phyloP scores from a whole-genome alignment of 92 coral and sea anemone species.

The Pocillopora grandis region DNA sequence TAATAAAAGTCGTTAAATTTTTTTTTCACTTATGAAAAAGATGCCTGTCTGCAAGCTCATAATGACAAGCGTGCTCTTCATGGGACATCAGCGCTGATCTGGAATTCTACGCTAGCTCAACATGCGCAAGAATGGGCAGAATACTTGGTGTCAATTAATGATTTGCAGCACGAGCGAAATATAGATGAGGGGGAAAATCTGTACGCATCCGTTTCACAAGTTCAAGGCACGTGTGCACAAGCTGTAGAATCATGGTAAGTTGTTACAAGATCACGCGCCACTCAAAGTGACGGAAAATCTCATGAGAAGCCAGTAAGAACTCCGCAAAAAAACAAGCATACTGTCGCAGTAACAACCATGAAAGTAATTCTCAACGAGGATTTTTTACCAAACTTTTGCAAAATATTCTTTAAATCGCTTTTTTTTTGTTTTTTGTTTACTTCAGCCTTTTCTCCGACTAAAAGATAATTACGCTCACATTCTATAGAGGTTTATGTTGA shows the following conservation, averaged over 20 bases:
- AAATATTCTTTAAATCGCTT: too few relatives aligned
- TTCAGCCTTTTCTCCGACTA: too few relatives aligned
- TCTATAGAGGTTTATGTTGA: too few relatives aligned
- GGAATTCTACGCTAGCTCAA: conserved; percentile 24
- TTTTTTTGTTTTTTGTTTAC: too few relatives aligned
- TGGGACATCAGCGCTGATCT: conserved; percentile 19
- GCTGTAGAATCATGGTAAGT: conserved; percentile 56
- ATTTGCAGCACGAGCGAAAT: not conserved
- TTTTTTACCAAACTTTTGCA: too few relatives aligned
- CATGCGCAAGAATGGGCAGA: conserved; percentile 38
- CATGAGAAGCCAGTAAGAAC: too few relatives aligned
- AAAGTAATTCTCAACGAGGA: too few relatives aligned
- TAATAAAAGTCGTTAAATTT: not conserved
- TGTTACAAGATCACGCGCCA: too few relatives aligned
- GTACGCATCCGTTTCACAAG: not conserved
- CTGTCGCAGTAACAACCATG: too few relatives aligned
- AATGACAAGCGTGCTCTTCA: conserved; percentile 24
- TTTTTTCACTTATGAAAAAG: not conserved
- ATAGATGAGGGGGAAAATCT: conserved; percentile 33
- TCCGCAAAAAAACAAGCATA: too few relatives aligned
- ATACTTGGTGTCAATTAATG: not conserved
- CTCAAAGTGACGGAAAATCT: too few relatives aligned
- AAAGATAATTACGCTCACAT: too few relatives aligned
- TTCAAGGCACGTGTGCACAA: conserved; percentile 16
- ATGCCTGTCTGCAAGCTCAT: conserved; percentile 5